Base-by-base conservation (phyloP, 2,888 invertebrate species). In the Standfussiana lucernea region DNA sequence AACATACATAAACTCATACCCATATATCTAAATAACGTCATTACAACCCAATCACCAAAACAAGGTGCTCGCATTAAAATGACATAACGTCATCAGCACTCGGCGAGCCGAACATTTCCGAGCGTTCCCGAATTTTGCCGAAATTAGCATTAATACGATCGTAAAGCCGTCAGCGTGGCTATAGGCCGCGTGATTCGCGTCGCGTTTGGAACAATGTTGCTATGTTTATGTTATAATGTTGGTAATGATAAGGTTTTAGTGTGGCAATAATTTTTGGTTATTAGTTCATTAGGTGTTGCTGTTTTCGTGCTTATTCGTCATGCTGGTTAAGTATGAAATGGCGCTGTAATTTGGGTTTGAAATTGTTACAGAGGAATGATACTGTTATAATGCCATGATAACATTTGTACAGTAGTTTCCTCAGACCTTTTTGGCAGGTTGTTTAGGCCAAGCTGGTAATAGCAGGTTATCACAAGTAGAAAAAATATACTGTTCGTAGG, bases 61-160 rank as follows among this genome's bases (percentile, higher is more conserved):
- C 87, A 89, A 86, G 89, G 88, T 89, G 90, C 86, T 83, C 82
- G 37, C 87, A 89, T 90, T 90, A 89, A 90, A 91, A 90, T 91
- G 91, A 91, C 89, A 88, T 82, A 90, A 77, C 79, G 81, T 88
- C 89, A 88, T 87, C 86, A 83, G 72, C 67, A 65, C 62, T 45
- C 42, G 66, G 37, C 35, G 70, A 73, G 42, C 83, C 85, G 88
- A 88, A 77, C 77, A 75, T 75, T 82, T 42, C 78, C 84, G 86
- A 86, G 78, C 72, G 82, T 82, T 85, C 71, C 85, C 88, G 87
- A 86, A 81, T 84, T 85, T 82, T 75, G 70, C 67, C 84, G 86
- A 90, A 92, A 91, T 92, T 91, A 92, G 89, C 91, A 88, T 90
- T 91, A 91, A 91, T 91, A 77, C 77, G 88, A 82, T 89, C 89